Evolutionary conservation across 1,140 invertebrate genomes (phyloP).

Genomic region (Diachasmimorpha longicaudata): DNA sequence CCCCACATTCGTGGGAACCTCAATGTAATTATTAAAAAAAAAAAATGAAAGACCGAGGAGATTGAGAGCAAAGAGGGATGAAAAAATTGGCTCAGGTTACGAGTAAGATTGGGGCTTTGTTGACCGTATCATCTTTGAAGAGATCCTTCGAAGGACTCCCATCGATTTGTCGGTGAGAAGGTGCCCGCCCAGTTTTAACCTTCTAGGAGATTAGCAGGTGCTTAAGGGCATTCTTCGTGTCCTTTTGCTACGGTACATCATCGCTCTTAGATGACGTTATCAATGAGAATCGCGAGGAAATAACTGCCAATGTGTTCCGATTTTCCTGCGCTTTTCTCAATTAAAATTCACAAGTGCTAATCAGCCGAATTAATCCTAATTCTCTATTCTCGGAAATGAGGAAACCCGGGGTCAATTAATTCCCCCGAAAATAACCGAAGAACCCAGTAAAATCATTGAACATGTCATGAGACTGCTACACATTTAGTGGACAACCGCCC

Average conservation of each 20-base stretch:
- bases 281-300: too few relatives aligned
- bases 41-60: conserved; percentile 42
- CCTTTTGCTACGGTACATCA: not conserved
- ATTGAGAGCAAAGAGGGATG: conserved; percentile 17
- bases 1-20: conserved; percentile 62
- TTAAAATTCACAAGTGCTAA: not conserved
- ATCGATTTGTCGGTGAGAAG: conserved; percentile 24
- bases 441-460: not conserved
- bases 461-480: not conserved
- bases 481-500: not conserved
- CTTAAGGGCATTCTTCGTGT: conserved; percentile 30
- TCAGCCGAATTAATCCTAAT: not conserved
- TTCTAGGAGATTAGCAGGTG: conserved; percentile 12
- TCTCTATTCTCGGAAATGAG: not conserved
- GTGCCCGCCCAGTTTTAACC: conserved; percentile 9
- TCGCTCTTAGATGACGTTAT: not conserved
- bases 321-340: not conserved
- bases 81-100: conserved; percentile 50
- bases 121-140: conserved; percentile 57
- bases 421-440: not conserved
- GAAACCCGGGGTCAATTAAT: not conserved
- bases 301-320: not conserved
- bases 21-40: conserved; percentile 57
- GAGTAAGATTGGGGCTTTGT: conserved; percentile 38
- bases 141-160: conserved; percentile 39